phyloP scores from a whole-genome alignment of 2,797 vertebrate genomes.

The Mionectes olivaceus region DNA sequence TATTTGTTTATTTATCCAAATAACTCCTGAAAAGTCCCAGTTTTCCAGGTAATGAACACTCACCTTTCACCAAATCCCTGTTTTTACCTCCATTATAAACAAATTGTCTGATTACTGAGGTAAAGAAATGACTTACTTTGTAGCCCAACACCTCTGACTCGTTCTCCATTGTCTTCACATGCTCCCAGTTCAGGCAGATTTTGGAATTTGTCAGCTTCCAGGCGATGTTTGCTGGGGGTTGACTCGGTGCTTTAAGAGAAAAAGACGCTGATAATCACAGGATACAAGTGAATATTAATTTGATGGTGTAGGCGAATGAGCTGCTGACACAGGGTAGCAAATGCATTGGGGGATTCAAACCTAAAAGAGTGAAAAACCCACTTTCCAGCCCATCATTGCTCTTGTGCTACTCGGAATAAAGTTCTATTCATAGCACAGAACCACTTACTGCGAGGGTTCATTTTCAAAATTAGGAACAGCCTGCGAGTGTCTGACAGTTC shows the following conservation, averaged over 20 bases:
- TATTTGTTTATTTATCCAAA: too few species aligned
- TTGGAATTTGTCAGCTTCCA: slow-evolving; percentile 91
- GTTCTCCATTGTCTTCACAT: slow-evolving; percentile 89
- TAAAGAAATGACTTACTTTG: slow-evolving; percentile 82
- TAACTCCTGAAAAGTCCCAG: background rate
- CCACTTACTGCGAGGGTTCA: slow-evolving; percentile 21
- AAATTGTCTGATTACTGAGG: background rate
- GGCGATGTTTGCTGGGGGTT: slow-evolving; percentile 86
- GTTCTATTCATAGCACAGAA: slow-evolving; percentile 22
- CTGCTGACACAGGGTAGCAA: slow-evolving; percentile 3
- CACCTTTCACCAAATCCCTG: background rate
- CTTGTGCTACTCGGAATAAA: slow-evolving; percentile 18
- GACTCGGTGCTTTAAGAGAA: slow-evolving; percentile 84
- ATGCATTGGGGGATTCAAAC: background rate
- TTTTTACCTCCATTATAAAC: background rate
- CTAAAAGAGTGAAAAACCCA: background rate
- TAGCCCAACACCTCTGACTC: slow-evolving; percentile 91
- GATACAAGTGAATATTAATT: slow-evolving; percentile 11
- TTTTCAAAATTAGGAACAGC: slow-evolving; percentile 41
- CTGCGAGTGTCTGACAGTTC: slow-evolving; percentile 32
- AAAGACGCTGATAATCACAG: slow-evolving; percentile 36
- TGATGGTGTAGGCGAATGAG: background rate
- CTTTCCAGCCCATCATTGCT: slow-evolving; percentile 7
- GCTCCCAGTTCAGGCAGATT: slow-evolving; percentile 90
- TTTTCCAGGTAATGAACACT: background rate